These are phyloP conservation scores for Hydrozoanthus tunicans DNA, from an alignment of 64 coral and sea anemone genomes.

Conservation along the genomic window DNA sequence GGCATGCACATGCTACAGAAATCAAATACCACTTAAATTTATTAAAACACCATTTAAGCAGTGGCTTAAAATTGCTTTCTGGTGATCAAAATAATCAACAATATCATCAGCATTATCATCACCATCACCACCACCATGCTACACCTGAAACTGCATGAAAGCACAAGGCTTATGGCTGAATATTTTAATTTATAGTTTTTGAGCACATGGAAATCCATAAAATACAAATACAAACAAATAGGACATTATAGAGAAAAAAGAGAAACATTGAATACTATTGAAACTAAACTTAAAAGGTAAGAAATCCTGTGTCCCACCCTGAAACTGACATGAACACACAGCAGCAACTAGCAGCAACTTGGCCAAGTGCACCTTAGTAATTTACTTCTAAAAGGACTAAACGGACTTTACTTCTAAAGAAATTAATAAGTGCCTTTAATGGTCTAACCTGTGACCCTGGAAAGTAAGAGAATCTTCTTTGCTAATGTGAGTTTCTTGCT, in stretches of 20 bases:
- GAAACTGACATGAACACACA: too few species aligned
- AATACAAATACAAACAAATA: too few species aligned
- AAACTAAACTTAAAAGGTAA: too few species aligned
- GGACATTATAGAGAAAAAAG: too few species aligned
- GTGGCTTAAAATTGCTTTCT: neutral
- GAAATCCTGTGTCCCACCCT: too few species aligned
- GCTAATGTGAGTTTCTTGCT: slow-evolving; percentile 9
- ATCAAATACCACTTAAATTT: neutral
- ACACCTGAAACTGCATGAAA: too few species aligned
- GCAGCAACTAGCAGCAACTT: neutral
- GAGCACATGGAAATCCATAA: too few species aligned
- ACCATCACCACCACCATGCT: neutral
- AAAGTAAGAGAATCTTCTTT: slow-evolving; percentile 37
- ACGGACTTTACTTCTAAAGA: neutral
- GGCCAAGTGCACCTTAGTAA: neutral
- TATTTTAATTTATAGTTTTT: too few species aligned
- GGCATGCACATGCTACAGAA: too few species aligned
- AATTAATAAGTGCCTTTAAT: neutral
- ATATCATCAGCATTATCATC: neutral
- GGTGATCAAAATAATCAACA: neutral
- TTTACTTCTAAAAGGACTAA: too few species aligned
- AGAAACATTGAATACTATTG: too few species aligned
- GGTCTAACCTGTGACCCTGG: neutral
- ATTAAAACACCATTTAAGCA: neutral
- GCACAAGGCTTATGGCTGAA: too few species aligned